Conservation (phyloP, 2,797 vertebrate genomes). For the Anabacerthia variegaticeps region DNA sequence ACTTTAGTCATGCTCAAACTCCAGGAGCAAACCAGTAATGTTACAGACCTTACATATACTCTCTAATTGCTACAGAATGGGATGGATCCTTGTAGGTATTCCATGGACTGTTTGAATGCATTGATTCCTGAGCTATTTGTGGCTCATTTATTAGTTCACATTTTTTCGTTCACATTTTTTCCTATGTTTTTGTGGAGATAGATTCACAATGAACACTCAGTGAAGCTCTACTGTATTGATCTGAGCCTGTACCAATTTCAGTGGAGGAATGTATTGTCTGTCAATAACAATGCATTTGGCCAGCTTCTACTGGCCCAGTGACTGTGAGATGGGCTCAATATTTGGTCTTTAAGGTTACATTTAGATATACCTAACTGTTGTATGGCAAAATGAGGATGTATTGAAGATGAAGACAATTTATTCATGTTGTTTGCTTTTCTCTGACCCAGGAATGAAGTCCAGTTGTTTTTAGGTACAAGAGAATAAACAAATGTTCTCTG, state of each 20-base stretch:
- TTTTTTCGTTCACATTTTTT: background rate
- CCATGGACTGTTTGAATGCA: background rate
- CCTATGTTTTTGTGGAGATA: background rate
- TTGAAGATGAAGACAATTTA: background rate
- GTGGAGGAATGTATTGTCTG: background rate
- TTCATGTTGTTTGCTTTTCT: slow-evolving; percentile 29
- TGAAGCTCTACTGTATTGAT: background rate
- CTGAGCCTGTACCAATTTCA: background rate
- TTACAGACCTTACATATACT: background rate
- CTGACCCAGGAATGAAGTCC: background rate
- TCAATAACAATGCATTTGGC: background rate
- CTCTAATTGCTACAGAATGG: background rate
- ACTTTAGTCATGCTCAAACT: background rate
- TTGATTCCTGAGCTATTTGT: background rate
- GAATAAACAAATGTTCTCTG: slow-evolving; percentile 31
- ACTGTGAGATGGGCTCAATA: background rate
- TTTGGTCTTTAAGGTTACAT: background rate
- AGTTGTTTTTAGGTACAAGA: slow-evolving; percentile 20
- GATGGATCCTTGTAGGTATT: background rate
- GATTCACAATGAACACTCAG: background rate
- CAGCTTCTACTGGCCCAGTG: background rate
- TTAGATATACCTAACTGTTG: background rate
- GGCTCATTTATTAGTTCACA: background rate
- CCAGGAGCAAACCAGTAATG: background rate
- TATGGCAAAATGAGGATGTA: slow-evolving; percentile 17